Percentiles rank a stretch among this genome's conserved stretches.
Evolutionary conservation across 64 coral and sea anemone genomes (phyloP).

Genomic region (Stichodactyla helianthus): DNA sequence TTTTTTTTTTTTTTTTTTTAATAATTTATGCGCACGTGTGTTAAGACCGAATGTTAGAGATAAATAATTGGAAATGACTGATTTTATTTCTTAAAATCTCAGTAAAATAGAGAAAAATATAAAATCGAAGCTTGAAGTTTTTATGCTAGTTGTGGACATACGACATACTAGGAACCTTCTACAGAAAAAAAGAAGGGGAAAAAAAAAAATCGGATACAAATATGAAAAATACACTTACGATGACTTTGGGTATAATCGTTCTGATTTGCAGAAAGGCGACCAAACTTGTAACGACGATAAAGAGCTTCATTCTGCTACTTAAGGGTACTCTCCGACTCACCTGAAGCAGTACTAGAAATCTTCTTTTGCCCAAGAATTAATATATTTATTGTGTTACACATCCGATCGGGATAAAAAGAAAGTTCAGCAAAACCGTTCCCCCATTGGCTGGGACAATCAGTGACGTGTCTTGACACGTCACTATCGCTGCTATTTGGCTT

Average conservation of each 20-base stretch:
- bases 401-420: background rate
- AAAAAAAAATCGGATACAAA: background rate
- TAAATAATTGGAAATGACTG: no score
- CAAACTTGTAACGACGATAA: background rate
- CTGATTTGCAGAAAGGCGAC: background rate
- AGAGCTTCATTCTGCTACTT: background rate
- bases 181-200: background rate
- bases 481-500: background rate
- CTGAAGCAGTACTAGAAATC: background rate
- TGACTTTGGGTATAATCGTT: background rate
- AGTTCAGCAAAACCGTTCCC: background rate
- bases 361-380: background rate
- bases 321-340: background rate
- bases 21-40: no score
- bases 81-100: no score
- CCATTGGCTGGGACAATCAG: background rate
- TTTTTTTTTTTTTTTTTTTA: no score
- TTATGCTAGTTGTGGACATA: no score
- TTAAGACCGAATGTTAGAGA: no score
- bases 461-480: constrained; percentile 4
- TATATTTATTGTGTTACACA: background rate
- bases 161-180: background rate
- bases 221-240: background rate
- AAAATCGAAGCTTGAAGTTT: no score
- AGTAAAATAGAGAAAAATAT: no score